These are phyloP conservation scores for Amblyopsis rosae DNA, from an alignment of 2,113 vertebrate genomes.

Conservation along the genomic window DNA sequence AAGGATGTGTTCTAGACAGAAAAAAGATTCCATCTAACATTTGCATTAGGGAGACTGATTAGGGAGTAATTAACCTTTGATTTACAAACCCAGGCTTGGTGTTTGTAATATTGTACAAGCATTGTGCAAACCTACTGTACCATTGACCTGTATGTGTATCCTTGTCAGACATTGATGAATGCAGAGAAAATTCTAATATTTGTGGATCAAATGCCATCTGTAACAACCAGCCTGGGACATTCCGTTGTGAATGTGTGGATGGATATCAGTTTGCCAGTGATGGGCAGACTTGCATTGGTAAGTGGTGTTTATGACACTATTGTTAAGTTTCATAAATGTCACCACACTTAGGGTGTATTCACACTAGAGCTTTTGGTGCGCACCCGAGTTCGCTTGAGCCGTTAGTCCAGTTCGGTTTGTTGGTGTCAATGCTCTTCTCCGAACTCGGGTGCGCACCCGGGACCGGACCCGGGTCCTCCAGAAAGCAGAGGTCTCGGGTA, in stretches of 20 bases:
- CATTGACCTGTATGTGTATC: constrained; percentile 10
- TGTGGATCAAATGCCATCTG: constrained; percentile 85
- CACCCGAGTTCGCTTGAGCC: no score
- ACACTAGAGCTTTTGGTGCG: no score
- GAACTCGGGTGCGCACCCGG: no score
- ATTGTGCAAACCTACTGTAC: not conserved
- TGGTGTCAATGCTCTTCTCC: no score
- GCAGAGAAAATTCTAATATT: constrained; percentile 76
- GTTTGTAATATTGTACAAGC: not conserved
- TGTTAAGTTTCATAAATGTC: not conserved
- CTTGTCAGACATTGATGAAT: constrained; percentile 87
- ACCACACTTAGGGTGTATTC: no score
- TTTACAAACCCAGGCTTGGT: constrained; percentile 36
- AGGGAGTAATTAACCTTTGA: constrained; percentile 38
- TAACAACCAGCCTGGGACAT: constrained; percentile 92
- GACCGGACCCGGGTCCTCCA: no score
- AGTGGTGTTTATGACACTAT: constrained; percentile 51
- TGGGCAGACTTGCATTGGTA: constrained; percentile 83
- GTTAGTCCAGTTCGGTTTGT: no score
- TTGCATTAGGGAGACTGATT: constrained; percentile 57
- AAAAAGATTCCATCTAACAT: constrained; percentile 57
- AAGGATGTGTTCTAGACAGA: constrained; percentile 59
- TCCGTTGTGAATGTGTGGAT: constrained; percentile 87
- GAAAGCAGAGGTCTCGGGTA: no score
- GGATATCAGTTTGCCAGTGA: constrained; percentile 85